Conservation (phyloP, 1,140 invertebrate species). For the Pantala flavescens region DNA sequence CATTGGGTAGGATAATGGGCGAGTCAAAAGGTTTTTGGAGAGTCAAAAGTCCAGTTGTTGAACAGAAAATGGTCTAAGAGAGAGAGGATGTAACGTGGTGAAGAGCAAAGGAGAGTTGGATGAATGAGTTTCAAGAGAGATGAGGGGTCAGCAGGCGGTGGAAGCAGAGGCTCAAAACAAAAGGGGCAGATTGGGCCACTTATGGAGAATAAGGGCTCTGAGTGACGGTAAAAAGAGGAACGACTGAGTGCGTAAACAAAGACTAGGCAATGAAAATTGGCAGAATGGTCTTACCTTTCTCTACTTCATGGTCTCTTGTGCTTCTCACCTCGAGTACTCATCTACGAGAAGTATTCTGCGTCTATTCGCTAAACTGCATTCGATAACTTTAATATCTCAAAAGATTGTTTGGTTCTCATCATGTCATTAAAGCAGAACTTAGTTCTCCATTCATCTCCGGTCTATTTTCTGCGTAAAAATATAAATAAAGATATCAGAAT, state of each 20-base stretch:
- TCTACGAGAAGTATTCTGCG: too few relatives aligned
- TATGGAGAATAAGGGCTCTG: neutral
- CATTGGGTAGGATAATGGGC: neutral
- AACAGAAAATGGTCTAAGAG: neutral
- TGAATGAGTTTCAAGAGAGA: neutral
- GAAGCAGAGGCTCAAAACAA: neutral
- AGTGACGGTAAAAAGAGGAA: neutral
- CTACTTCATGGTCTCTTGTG: neutral
- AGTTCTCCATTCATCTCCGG: too few relatives aligned
- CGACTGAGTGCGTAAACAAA: neutral
- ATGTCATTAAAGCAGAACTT: too few relatives aligned
- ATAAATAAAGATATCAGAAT: too few relatives aligned
- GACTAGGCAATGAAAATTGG: neutral
- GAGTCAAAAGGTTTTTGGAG: slow-evolving; percentile 3
- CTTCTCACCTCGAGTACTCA: neutral
- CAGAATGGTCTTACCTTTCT: neutral
- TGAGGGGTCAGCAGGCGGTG: neutral
- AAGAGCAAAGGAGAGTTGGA: neutral
- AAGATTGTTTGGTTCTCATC: too few relatives aligned
- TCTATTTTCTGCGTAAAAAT: too few relatives aligned
- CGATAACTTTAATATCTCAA: too few relatives aligned
- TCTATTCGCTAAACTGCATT: too few relatives aligned
- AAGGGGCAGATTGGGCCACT: neutral
- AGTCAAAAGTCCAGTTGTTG: neutral
- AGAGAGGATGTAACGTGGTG: neutral